Percentiles rank a stretch among this genome's conserved stretches.
Evolutionary conservation across 2,797 vertebrate species (phyloP).

Genomic region (Acanthurus lineatus): DNA sequence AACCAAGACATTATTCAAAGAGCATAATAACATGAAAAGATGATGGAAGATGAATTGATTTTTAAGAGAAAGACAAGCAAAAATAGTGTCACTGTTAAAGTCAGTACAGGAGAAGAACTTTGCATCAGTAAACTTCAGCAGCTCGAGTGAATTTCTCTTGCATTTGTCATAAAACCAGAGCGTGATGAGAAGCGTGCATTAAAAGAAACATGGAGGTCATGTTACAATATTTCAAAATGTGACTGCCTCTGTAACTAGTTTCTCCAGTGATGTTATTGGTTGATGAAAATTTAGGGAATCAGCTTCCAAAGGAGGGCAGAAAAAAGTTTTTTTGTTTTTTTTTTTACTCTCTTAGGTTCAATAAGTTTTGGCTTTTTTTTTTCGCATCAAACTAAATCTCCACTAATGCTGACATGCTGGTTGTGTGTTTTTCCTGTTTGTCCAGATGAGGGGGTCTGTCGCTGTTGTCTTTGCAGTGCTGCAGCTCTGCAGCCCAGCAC

Average conservation of each 20-base stretch:
- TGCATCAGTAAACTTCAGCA: too few species aligned
- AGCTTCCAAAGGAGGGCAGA: neutral
- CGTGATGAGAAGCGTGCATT: neutral
- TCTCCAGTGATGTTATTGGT: neutral
- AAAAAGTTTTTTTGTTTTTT: too few species aligned
- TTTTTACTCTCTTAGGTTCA: neutral
- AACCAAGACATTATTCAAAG: too few species aligned
- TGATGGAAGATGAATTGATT: too few species aligned
- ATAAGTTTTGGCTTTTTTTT: neutral
- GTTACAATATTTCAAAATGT: neutral
- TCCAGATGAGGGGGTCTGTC: conserved; percentile 76
- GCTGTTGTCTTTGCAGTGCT: conserved; percentile 60
- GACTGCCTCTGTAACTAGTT: neutral
- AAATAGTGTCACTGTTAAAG: too few species aligned
- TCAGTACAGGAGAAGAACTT: too few species aligned
- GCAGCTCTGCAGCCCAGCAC: conserved; percentile 64
- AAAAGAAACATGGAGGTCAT: neutral
- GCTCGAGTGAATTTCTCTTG: too few species aligned
- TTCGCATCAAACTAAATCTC: neutral
- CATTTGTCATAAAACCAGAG: neutral
- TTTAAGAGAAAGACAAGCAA: too few species aligned
- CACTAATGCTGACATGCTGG: neutral
- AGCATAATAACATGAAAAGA: too few species aligned
- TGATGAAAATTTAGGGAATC: neutral
- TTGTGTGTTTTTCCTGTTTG: conserved; percentile 22